Conservation (phyloP, 2,888 invertebrate genomes). For the Ennomos quercinarius region DNA sequence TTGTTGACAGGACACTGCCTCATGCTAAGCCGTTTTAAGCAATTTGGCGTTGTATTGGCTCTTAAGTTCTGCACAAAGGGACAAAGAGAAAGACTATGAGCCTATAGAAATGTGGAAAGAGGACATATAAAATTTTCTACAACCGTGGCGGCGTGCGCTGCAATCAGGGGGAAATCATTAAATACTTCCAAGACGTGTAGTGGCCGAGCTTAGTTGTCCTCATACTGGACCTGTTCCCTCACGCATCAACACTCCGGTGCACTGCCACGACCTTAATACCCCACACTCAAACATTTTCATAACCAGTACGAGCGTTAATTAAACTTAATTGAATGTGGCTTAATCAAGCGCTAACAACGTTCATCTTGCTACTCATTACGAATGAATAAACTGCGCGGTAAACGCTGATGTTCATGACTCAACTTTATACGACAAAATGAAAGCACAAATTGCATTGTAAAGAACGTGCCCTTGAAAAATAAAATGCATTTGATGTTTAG, state of each 20-base stretch:
- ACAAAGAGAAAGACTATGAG: background rate
- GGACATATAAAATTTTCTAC: constrained; percentile 36
- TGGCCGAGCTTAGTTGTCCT: constrained; percentile 39
- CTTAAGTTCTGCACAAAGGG: no score
- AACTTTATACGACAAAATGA: constrained; percentile 33
- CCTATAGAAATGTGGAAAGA: constrained; percentile 29
- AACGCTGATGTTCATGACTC: constrained; percentile 32
- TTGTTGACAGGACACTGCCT: no score
- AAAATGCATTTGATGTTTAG: constrained; percentile 67
- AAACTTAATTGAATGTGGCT: constrained; percentile 49
- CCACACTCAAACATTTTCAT: constrained; percentile 46
- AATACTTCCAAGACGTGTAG: constrained; percentile 48
- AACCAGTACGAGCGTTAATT: constrained; percentile 52
- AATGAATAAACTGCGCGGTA: constrained; percentile 27
- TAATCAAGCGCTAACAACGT: constrained; percentile 46
- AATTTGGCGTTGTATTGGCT: no score
- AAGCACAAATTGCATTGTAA: constrained; percentile 57
- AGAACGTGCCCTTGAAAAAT: constrained; percentile 60
- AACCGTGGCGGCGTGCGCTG: constrained; percentile 43
- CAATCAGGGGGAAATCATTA: constrained; percentile 59
- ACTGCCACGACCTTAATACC: constrained; percentile 40
- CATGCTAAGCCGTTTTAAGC: no score
- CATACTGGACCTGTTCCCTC: constrained; percentile 57
- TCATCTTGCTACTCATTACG: constrained; percentile 43
- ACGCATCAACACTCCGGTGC: constrained; percentile 49